Evolutionary conservation across 1,140 invertebrate genomes (phyloP).

Genomic region (Nebria ingens): DNA sequence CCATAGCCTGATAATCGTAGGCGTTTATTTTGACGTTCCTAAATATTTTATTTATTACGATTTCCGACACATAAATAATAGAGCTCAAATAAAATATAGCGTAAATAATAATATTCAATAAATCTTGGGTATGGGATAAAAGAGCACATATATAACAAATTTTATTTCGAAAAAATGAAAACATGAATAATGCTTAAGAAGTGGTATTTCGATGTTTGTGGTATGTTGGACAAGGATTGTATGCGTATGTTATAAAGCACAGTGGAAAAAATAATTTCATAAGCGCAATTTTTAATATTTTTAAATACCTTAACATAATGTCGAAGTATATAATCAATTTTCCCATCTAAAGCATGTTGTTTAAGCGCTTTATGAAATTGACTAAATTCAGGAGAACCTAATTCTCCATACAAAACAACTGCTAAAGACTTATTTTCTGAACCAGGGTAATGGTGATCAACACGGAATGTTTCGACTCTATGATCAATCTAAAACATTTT

Average conservation of each 20-base stretch:
- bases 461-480: conserved; percentile 51
- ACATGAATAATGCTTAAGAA: too few species aligned
- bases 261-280: conserved; percentile 12
- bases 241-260: too few species aligned
- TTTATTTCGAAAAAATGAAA: too few species aligned
- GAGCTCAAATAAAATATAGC: too few species aligned
- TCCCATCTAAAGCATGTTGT: conserved; percentile 50
- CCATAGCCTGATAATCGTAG: conserved; percentile 91
- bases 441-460: conserved; percentile 79
- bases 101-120: too few species aligned
- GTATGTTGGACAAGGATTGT: conserved; percentile 14
- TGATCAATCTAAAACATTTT: conserved; percentile 23
- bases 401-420: conserved; percentile 79
- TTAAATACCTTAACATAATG: conserved; percentile 73
- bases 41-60: conserved; percentile 14
- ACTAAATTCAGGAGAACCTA: conserved; percentile 64
- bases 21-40: conserved; percentile 49
- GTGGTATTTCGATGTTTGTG: too few species aligned
- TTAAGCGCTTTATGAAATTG: conserved; percentile 64
- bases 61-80: background rate
- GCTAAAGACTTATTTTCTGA: conserved; percentile 53
- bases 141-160: conserved; percentile 11
- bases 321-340: conserved; percentile 77
- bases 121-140: conserved; percentile 7
- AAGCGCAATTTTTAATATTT: conserved; percentile 13